Evolutionary conservation across 2,888 invertebrate species (phyloP).

Genomic region (Xestia c-nigrum): DNA sequence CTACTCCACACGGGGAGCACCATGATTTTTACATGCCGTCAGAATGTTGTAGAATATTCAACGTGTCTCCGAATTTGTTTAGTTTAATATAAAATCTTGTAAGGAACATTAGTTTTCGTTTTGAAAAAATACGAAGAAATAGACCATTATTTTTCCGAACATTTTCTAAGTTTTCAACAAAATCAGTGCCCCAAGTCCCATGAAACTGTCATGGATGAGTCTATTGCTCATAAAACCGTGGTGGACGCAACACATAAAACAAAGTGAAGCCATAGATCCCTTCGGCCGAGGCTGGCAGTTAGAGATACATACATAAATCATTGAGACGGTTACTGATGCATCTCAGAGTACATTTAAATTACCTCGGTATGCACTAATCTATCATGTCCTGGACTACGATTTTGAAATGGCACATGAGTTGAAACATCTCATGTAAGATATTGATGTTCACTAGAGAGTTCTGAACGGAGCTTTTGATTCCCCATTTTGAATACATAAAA

Average conservation of each 20-base stretch:
- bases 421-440: slow-evolving; percentile 6
- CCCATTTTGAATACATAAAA: not conserved
- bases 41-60: slow-evolving; percentile 48
- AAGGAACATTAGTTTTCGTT: slow-evolving; percentile 9
- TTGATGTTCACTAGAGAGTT: not conserved
- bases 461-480: not conserved
- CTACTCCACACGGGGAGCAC: slow-evolving; percentile 40
- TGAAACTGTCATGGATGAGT: slow-evolving; percentile 41
- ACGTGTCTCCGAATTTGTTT: slow-evolving; percentile 27
- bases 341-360: slow-evolving; percentile 55
- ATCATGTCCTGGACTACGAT: slow-evolving; percentile 38
- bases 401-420: slow-evolving; percentile 16
- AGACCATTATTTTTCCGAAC: too few species aligned
- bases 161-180: slow-evolving; percentile 11
- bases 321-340: slow-evolving; percentile 50
- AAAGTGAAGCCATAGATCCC: slow-evolving; percentile 49
- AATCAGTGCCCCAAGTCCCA: slow-evolving; percentile 17
- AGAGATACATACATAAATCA: slow-evolving; percentile 51
- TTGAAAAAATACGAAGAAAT: not conserved
- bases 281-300: slow-evolving; percentile 38
- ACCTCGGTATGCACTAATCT: slow-evolving; percentile 51
- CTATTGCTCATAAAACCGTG: slow-evolving; percentile 54
- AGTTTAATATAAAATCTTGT: slow-evolving; percentile 36
- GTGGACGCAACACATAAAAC: slow-evolving; percentile 52
- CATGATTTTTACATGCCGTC: slow-evolving; percentile 55